A percentile compares a stretch with the other conserved stretches of the same genome.
These are phyloP conservation scores for Eremophila alpestris DNA, from an alignment of 2,797 vertebrate genomes.

Conservation along the genomic window DNA sequence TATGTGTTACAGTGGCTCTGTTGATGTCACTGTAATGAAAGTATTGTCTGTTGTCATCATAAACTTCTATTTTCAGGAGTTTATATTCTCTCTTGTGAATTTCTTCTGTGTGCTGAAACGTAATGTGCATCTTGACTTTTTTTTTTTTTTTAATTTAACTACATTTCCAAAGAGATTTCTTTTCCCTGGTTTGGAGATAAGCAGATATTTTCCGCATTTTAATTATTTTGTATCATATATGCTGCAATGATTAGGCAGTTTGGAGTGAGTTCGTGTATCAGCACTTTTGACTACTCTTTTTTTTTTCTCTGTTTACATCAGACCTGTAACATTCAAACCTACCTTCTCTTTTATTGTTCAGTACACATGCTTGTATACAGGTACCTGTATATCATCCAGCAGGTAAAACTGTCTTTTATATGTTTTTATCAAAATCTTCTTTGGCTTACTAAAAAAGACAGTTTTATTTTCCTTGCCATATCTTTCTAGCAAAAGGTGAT, in stretches of 20 bases:
- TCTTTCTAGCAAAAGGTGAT: constrained; percentile 48
- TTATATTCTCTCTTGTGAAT: constrained; percentile 8
- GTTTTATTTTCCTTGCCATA: constrained; percentile 41
- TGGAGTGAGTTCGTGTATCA: constrained; percentile 42
- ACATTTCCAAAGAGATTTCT: constrained; percentile 71
- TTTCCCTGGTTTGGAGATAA: constrained; percentile 43
- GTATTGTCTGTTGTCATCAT: neutral
- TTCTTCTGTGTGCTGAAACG: constrained; percentile 11
- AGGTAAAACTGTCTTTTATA: constrained; percentile 60
- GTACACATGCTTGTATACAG: constrained; percentile 35
- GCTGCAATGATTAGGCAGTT: constrained; percentile 63
- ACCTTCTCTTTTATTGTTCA: constrained; percentile 31
- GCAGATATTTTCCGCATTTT: constrained; percentile 15
- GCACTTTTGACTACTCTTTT: constrained; percentile 48
- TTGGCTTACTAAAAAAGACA: constrained; percentile 58
- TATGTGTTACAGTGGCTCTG: neutral
- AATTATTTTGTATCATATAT: constrained; percentile 44
- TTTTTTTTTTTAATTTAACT: neutral
- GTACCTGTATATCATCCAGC: constrained; percentile 49
- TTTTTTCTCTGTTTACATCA: constrained; percentile 63
- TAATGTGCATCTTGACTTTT: neutral
- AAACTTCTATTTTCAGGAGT: constrained; percentile 27
- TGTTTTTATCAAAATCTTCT: constrained; percentile 54
- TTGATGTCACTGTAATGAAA: neutral
- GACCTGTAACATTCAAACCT: constrained; percentile 17